phyloP scores from a whole-genome alignment of 2,113 vertebrate species.

The Micronisus gabar region DNA sequence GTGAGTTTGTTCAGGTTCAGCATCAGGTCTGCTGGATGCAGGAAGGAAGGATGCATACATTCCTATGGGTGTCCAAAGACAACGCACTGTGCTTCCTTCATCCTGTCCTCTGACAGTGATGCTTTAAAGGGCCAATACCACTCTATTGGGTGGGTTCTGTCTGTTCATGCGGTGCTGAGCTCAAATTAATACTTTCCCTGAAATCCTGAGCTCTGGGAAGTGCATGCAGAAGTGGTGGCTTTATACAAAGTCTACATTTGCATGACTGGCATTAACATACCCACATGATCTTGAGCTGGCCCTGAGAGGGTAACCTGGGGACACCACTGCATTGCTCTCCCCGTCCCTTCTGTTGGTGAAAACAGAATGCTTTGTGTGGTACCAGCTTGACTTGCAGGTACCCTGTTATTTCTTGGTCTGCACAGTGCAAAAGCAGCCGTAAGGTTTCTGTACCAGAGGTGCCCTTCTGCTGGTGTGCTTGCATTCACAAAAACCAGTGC shows the following conservation, averaged over 20 bases:
- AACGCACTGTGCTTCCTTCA: fast-evolving
- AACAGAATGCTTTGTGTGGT: background rate
- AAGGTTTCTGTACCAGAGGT: background rate
- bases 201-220: background rate
- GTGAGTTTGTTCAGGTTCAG: background rate
- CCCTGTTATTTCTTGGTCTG: background rate
- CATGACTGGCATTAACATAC: background rate
- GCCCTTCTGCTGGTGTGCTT: background rate
- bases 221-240: background rate
- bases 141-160: background rate
- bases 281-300: background rate
- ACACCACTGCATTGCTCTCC: background rate
- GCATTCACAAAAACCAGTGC: background rate
- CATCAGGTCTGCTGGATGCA: background rate
- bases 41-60: background rate
- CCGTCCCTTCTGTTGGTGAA: background rate
- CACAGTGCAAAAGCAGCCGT: background rate
- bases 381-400: background rate
- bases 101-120: background rate
- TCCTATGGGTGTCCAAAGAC: background rate
- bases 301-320: background rate
- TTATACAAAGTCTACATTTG: background rate
- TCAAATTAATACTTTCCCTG: background rate
- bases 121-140: background rate
- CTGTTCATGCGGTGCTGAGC: background rate